A percentile compares a stretch with the other conserved stretches of the same genome.
These are phyloP conservation scores for Danio kyathit DNA, from an alignment of 2,797 vertebrate species.

Conservation along the genomic window DNA sequence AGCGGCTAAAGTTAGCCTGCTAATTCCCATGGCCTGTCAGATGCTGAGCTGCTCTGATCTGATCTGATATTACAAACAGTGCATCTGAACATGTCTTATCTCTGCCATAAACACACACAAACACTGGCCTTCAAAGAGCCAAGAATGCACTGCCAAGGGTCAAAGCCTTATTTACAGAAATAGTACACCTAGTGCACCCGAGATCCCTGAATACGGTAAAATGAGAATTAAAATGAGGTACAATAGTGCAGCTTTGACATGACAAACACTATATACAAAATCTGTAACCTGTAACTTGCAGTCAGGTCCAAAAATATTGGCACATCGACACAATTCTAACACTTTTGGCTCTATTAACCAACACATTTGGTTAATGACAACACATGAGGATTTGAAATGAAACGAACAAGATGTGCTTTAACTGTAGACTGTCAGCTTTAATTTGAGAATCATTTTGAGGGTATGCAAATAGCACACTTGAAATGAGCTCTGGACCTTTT, in stretches of 20 bases:
- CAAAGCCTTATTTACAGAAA: background rate
- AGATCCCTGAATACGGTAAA: background rate
- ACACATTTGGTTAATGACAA: too few species aligned
- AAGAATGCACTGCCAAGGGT: background rate
- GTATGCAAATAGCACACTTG: too few species aligned
- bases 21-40: constrained; percentile 38
- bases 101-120: constrained; percentile 5
- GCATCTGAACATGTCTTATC: constrained; percentile 26
- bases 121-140: constrained; percentile 20
- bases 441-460: too few species aligned
- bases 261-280: background rate
- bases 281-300: too few species aligned
- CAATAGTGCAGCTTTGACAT: background rate
- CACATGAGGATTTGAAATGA: too few species aligned
- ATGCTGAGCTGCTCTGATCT: background rate
- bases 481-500: too few species aligned
- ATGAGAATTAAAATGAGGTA: background rate
- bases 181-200: background rate
- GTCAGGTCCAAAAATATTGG: too few species aligned
- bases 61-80: constrained; percentile 17
- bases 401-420: too few species aligned
- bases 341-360: too few species aligned
- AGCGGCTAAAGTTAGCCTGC: constrained; percentile 34
- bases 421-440: too few species aligned
- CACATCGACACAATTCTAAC: too few species aligned